Conservation (phyloP, 2,797 vertebrate genomes). For the Capromys pilorides region DNA sequence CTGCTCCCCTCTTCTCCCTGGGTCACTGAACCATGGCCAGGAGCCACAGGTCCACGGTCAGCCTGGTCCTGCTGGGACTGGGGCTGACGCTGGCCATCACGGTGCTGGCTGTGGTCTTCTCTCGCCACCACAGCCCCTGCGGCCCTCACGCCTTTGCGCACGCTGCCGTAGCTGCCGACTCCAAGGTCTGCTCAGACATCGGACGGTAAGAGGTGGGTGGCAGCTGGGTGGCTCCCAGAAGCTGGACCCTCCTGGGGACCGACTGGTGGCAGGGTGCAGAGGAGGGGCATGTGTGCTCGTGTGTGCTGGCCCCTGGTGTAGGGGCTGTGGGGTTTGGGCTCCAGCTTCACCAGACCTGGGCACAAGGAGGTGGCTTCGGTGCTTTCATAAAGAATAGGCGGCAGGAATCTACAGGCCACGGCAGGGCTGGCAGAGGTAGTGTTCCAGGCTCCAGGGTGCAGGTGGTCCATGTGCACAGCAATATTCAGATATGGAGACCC, state of each 20-base stretch:
- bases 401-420: fast-evolving
- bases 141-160: slow-evolving; percentile 52
- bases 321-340: background rate
- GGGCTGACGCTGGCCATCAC: slow-evolving; percentile 57
- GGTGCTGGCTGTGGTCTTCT: background rate
- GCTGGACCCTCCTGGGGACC: background rate
- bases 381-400: background rate
- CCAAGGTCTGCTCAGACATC: slow-evolving; percentile 79
- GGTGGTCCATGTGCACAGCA: background rate
- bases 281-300: fast-evolving
- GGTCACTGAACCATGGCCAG: slow-evolving; percentile 58
- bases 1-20: background rate
- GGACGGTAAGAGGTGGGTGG: slow-evolving; percentile 76
- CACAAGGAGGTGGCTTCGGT: background rate
- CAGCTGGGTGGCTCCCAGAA: background rate
- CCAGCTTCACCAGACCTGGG: too few species aligned
- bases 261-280: background rate
- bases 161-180: slow-evolving; percentile 76
- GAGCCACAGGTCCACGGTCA: background rate
- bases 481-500: background rate
- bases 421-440: background rate
- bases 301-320: fast-evolving
- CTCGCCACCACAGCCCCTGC: background rate
- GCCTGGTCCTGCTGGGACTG: slow-evolving; percentile 64
- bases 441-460: background rate